Conservation (phyloP, 1,140 invertebrate genomes). For the Sesamia nonagrioides region DNA sequence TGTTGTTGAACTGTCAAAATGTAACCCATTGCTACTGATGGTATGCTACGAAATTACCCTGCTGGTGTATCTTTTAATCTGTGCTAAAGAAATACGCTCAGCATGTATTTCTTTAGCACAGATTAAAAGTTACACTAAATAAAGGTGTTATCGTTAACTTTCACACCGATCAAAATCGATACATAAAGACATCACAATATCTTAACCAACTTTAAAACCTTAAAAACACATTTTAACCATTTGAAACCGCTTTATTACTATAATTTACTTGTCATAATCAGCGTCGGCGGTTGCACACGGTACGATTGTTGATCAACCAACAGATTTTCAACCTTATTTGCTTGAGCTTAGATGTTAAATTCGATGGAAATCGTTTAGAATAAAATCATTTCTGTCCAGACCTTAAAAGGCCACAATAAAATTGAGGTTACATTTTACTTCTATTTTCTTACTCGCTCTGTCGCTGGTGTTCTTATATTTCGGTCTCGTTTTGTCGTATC, state of each 20-base stretch:
- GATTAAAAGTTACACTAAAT: not conserved
- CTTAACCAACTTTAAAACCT: conserved; percentile 52
- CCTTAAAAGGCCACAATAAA: conserved; percentile 70
- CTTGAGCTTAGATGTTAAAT: conserved; percentile 12
- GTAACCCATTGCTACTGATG: too few species aligned
- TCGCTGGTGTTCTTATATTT: conserved; percentile 21
- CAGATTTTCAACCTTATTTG: conserved; percentile 53
- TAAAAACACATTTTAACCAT: conserved; percentile 58
- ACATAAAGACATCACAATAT: conserved; percentile 45
- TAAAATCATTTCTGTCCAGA: conserved; percentile 60
- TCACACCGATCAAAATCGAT: not conserved
- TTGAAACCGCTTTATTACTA: conserved; percentile 63
- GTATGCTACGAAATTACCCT: too few species aligned
- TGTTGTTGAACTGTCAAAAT: too few species aligned
- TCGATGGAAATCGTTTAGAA: conserved; percentile 30
- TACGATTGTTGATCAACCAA: conserved; percentile 57
- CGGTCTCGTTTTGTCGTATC: not conserved
- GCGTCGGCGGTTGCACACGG: conserved; percentile 74
- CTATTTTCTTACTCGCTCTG: conserved; percentile 58
- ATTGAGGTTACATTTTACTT: conserved; percentile 65
- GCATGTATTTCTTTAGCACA: too few species aligned
- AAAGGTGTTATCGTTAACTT: not conserved
- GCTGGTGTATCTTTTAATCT: too few species aligned
- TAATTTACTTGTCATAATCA: conserved; percentile 68
- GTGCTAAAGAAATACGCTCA: too few species aligned